Evolutionary conservation across 2,797 vertebrate species (phyloP), one percentile per base, ranked within the genome.

Genomic region (Cetoscarus ocellatus): DNA sequence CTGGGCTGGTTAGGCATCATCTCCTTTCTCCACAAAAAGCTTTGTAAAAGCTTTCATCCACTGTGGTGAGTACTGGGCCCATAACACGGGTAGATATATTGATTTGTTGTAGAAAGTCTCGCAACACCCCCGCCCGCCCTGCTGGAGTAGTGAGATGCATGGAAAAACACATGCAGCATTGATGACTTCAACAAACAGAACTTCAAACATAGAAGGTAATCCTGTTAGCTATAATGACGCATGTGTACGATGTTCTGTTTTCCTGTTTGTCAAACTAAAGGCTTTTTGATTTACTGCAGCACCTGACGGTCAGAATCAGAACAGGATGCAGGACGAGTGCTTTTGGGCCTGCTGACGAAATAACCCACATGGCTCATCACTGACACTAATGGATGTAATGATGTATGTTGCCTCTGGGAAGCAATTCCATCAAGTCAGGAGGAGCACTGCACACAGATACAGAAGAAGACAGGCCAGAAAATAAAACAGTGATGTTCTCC

Each of bases 41-140:
- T 91, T 86, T 90, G 89, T 90, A 93, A 96, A 94, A 93, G 92
- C 92, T 92, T 77, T 72, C 67, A 52, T 54, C 81, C 89, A 90
- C 82, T 85, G 83, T 6, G 87, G 93, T 84, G 83, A 88, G 91
- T 83, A 88, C 84, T 75, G 9, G 73, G 70, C 88, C 91, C 86
- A 90, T 75, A 89, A 94, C 80, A 86, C 65, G 86, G 53, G 59
- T 80, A 91, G 86, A 91, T 57, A 59, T 92, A 96, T 95, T 91
- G 96, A 97, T 96, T 92, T 93, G 90, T 84, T 86, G 79, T 85
- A 83, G 88, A 90, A 87, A 93, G 89, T 85, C 84, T 85, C 79
- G 78, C 0, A 10, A 69, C 86, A 89, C 86, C 86, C 83, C 76
- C 35, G 34, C 27, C 82, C 88, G 83, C 86, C 83, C 77, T 35